phyloP scores from a whole-genome alignment of 2,888 invertebrate genomes.

The Nebria brevicollis region DNA sequence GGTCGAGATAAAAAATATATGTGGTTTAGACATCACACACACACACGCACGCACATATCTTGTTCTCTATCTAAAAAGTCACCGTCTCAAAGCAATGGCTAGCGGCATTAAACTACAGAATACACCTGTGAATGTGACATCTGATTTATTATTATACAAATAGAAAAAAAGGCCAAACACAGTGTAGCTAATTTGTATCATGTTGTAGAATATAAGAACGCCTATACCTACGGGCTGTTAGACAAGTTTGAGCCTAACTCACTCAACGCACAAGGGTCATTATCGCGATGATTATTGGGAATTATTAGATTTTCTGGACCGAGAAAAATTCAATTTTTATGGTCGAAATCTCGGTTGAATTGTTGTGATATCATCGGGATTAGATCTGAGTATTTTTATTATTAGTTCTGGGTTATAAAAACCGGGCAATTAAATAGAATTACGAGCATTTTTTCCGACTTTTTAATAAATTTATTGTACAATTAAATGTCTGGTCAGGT shows the following conservation, averaged over 20 bases:
- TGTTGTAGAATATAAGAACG: constrained; percentile 39
- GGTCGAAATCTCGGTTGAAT: constrained; percentile 4
- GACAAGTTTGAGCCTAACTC: constrained; percentile 21
- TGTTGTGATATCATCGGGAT: not conserved
- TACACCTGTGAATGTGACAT: constrained; percentile 44
- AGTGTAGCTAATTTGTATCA: constrained; percentile 43
- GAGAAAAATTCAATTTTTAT: constrained; percentile 17
- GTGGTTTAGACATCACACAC: constrained; percentile 12
- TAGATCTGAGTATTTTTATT: constrained; percentile 1
- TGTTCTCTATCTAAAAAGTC: constrained; percentile 15
- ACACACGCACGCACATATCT: not conserved
- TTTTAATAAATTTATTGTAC: constrained; percentile 10
- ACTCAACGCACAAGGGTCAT: not conserved
- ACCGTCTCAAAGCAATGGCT: constrained; percentile 11
- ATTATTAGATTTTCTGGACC: not conserved
- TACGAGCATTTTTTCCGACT: not conserved
- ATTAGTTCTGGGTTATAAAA: constrained; percentile 2
- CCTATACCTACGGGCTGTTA: constrained; percentile 29
- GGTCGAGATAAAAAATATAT: constrained; percentile 7
- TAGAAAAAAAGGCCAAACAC: constrained; percentile 36
- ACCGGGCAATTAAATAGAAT: constrained; percentile 6
- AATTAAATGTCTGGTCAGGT: constrained; percentile 9
- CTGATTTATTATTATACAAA: constrained; percentile 42
- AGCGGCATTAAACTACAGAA: constrained; percentile 3
- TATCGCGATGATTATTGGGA: constrained; percentile 18